Conservation (phyloP, 1,140 invertebrate species). For the Probaryconus sp. region DNA sequence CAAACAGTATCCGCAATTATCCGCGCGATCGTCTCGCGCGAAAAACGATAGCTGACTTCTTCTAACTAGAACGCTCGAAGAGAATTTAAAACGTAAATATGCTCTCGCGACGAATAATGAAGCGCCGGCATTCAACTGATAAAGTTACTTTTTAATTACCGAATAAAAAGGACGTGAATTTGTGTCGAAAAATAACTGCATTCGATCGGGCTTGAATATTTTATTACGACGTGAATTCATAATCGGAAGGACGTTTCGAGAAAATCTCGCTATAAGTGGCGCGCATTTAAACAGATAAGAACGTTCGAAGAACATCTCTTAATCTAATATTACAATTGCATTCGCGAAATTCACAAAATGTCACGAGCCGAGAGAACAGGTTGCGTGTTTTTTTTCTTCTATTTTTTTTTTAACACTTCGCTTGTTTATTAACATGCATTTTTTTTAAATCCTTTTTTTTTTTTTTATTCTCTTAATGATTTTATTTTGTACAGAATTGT, state of each 20-base stretch:
- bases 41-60: no score
- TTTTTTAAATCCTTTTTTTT: no score
- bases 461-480: no score
- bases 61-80: no score
- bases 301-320: slow-evolving; percentile 26
- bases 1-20: no score
- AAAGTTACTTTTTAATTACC: slow-evolving; percentile 1
- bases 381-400: slow-evolving; percentile 13
- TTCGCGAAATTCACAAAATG: slow-evolving; percentile 35
- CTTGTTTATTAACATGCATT: no score
- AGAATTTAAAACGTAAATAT: no score
- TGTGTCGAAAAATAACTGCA: not conserved
- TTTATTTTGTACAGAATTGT: no score
- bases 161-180: not conserved
- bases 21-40: no score
- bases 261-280: not conserved
- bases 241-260: not conserved
- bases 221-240: not conserved
- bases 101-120: no score
- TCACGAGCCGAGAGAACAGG: slow-evolving; percentile 4
- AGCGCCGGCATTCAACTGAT: no score
- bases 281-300: slow-evolving; percentile 1
- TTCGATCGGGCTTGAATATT: not conserved
- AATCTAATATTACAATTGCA: slow-evolving; percentile 26
- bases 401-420: slow-evolving; percentile 8